A percentile compares a stretch with the other conserved stretches of the same genome.
Conservation (phyloP, 2,888 invertebrate species). For the Luffia ferchaultella region DNA sequence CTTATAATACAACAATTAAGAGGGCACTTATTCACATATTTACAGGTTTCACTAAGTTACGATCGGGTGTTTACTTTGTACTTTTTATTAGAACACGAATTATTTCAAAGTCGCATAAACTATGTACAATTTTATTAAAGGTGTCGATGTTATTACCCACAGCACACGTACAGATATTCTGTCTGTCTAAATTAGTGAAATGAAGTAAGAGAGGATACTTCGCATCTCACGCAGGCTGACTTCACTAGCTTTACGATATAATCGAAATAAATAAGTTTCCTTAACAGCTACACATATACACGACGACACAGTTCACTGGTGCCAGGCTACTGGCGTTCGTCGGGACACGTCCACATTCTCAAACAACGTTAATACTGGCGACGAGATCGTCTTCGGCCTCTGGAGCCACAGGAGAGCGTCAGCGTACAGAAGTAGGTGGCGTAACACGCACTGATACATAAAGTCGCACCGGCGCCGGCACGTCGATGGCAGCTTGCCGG, state of each 20-base stretch:
- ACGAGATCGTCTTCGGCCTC: constrained; percentile 24
- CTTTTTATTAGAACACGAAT: background rate
- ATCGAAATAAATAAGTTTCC: background rate
- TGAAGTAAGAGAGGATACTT: background rate
- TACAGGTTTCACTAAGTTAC: background rate
- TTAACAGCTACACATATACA: background rate
- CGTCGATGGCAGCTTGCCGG: constrained; percentile 20
- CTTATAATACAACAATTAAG: background rate
- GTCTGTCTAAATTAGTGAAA: too few species aligned
- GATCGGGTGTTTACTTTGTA: background rate
- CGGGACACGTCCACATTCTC: background rate
- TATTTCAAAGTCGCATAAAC: background rate
- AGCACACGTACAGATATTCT: too few species aligned
- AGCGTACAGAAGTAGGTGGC: constrained; percentile 20
- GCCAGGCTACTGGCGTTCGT: background rate
- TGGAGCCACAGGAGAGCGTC: constrained; percentile 4
- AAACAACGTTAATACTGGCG: constrained; percentile 46
- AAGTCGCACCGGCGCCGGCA: constrained; percentile 39
- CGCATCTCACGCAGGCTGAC: background rate
- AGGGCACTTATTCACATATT: background rate
- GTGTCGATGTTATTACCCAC: background rate
- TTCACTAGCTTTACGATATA: background rate
- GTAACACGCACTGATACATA: constrained; percentile 44
- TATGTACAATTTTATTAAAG: background rate
- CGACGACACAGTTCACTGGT: background rate